Conservation (phyloP, 2,797 vertebrate species). For the Dendrocincla tyrannina region DNA sequence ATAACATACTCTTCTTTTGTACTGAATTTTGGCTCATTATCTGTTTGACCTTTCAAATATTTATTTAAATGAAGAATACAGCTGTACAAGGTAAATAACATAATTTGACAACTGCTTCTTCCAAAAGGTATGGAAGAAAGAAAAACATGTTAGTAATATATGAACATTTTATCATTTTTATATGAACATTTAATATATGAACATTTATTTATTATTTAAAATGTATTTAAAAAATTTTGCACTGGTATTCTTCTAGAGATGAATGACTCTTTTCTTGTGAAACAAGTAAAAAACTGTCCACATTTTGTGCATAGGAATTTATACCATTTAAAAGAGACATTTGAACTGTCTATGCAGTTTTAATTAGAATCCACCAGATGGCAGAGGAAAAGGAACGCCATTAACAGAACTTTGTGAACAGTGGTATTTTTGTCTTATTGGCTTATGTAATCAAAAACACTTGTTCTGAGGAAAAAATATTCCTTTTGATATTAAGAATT, state of each 20-base stretch:
- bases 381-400: neutral
- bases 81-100: neutral
- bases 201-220: neutral
- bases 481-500: neutral
- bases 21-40: neutral
- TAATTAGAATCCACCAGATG: constrained; percentile 33
- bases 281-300: neutral
- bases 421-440: neutral
- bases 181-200: neutral
- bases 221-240: neutral
- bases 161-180: neutral
- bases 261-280: neutral
- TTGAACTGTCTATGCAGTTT: neutral
- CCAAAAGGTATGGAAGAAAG: neutral
- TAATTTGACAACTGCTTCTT: neutral
- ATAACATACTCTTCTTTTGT: neutral
- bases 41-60: neutral
- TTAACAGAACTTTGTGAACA: neutral
- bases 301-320: neutral
- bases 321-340: neutral
- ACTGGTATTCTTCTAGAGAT: neutral
- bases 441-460: neutral
- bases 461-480: neutral
- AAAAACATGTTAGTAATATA: neutral
- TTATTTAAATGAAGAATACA: neutral